Evolutionary conservation across 1,140 invertebrate species (phyloP), one percentile per base, ranked within the genome.

Genomic region (Drosophila pectinifera): DNA sequence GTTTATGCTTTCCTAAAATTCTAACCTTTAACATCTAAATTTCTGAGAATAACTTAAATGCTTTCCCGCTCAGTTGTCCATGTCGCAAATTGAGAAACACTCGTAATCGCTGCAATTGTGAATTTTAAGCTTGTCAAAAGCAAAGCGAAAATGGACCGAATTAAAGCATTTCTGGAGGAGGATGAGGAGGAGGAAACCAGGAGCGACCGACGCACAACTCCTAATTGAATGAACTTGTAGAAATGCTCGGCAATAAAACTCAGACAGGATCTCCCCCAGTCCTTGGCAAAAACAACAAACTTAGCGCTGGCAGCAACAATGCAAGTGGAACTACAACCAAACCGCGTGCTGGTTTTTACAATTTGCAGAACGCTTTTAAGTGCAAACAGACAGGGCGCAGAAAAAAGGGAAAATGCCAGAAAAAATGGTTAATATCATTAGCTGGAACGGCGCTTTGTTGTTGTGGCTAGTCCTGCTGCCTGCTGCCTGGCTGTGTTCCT

Each of bases 381-480:
- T 83, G 80, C 59, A 83, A 79, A 79, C 83, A 83, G 84, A 73
- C 74, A 73, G 70, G 59, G 43, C 20, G 43, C 24, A 11, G 26
- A 72, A 59, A 53, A 61, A 48, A 31, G 41, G 55, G 42, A 63
- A 55, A 78, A 78, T 68, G 43, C 43, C 56, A 54, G 69, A 77
- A 84, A 77, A 88, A 83, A 70, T 89, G 67, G 84, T 88, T 88
- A 88, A 88, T 88, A 88, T 88, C 83, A 88, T 88, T 88, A 88
- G 83, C 63, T 83, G 84, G 63, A 80, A 74, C 74, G 83, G 58
- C 34, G 63, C 59, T 65, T 68, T 62, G 45, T 59, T 77, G 42
- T 59, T 79, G 53, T 4, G 64, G 34, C 36, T 55, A 42, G 11
- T 48, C 49, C 4, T 51, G 63, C 20, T 63, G 48, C 22, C n/a